phyloP scores from a whole-genome alignment of 2,113 vertebrate species.

The Condylura cristata region DNA sequence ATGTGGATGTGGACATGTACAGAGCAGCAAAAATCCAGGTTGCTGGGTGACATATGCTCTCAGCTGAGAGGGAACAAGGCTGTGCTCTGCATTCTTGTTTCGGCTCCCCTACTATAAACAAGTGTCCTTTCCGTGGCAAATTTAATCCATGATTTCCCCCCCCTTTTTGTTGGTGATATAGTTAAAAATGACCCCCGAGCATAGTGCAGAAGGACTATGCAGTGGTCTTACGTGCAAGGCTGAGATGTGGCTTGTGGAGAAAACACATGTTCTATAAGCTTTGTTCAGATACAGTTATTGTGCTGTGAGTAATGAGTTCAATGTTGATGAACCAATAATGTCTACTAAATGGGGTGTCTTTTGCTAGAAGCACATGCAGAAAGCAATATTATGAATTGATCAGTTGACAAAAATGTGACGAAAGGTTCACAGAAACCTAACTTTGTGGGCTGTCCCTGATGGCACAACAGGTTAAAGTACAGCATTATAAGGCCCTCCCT shows the following conservation, averaged over 20 bases:
- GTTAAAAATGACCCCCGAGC: background rate
- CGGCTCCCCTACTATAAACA: background rate
- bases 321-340: background rate
- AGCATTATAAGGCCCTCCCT: no score
- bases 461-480: no score
- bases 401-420: background rate
- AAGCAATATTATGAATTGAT: background rate
- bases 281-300: background rate
- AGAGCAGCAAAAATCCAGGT: background rate
- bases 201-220: background rate
- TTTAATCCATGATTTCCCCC: background rate
- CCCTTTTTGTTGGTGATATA: background rate
- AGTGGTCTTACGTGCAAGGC: background rate
- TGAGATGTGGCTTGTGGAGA: background rate
- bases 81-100: background rate
- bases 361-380: conserved; percentile 20
- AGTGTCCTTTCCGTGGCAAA: background rate
- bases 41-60: background rate
- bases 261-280: background rate
- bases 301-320: background rate
- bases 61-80: background rate
- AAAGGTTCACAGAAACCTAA: background rate
- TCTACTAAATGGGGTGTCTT: background rate
- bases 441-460: no score
- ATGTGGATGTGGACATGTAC: background rate